phyloP scores from a whole-genome alignment of 2,888 invertebrate genomes.

The Megalurothrips usitatus region DNA sequence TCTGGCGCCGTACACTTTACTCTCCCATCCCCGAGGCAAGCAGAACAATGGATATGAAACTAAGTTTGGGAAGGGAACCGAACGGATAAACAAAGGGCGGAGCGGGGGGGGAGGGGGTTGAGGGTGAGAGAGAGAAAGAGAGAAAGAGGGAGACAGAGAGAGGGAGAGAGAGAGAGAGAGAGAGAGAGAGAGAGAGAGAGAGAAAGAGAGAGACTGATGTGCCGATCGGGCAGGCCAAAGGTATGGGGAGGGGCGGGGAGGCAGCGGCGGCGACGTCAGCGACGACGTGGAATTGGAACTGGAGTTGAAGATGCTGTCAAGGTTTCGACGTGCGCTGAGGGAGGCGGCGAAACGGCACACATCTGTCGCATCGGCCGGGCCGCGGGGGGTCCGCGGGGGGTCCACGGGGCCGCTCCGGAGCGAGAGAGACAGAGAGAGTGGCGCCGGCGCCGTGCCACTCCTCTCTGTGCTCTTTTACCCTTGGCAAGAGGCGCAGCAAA shows the following conservation, averaged over 20 bases:
- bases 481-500: no score
- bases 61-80: neutral
- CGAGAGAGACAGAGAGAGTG: no score
- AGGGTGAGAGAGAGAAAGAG: neutral
- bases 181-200: neutral
- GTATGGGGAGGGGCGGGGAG: neutral
- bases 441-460: no score
- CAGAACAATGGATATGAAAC: constrained; percentile 20
- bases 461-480: no score
- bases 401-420: neutral
- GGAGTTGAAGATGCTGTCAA: no score
- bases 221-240: neutral
- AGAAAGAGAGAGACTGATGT: neutral
- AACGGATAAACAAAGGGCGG: neutral
- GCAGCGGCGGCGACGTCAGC: neutral
- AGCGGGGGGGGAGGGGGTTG: neutral
- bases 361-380: no score
- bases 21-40: neutral
- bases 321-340: no score
- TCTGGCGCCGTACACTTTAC: neutral
- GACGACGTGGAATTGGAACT: no score
- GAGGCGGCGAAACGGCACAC: no score
- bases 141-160: neutral
- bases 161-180: neutral
- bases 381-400: neutral